Evolutionary conservation across 30 jellyfish, hydroid and myxozoan species (phyloP).

Genomic region (Phacellophora camtschatica): DNA sequence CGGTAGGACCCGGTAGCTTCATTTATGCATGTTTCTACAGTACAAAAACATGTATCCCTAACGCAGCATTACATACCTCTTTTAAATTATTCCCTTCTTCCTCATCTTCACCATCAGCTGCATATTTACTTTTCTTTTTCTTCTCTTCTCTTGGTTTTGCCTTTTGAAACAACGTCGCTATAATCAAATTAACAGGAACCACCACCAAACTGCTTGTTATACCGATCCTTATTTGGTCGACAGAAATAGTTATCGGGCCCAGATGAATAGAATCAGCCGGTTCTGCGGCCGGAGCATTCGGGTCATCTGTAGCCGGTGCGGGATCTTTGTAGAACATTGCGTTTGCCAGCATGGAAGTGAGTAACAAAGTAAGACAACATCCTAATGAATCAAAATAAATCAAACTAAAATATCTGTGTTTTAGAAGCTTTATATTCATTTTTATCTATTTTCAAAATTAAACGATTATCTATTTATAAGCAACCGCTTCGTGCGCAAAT

Average conservation of each 20-base stretch:
- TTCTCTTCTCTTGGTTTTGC: slow-evolving; percentile 78
- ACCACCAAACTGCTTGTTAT: slow-evolving; percentile 84
- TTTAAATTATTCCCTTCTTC: no score
- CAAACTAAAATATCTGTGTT: no score
- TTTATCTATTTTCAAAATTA: no score
- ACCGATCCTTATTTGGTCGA: slow-evolving; percentile 78
- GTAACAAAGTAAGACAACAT: slow-evolving; percentile 81
- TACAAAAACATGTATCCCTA: no score
- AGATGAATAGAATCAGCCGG: slow-evolving; percentile 68
- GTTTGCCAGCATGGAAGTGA: slow-evolving; percentile 91
- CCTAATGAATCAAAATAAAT: no score
- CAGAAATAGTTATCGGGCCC: slow-evolving; percentile 89
- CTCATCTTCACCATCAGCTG: slow-evolving; percentile 36
- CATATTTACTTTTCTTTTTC: slow-evolving; percentile 18
- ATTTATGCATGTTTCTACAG: no score
- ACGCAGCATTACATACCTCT: no score
- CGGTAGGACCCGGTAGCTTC: no score
- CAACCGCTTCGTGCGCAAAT: no score
- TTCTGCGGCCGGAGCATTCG: slow-evolving; percentile 21
- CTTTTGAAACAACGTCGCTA: slow-evolving; percentile 81
- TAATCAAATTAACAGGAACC: slow-evolving; percentile 83
- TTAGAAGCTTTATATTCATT: no score
- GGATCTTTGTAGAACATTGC: slow-evolving; percentile 92
- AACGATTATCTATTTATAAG: no score
- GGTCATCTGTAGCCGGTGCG: slow-evolving; percentile 27